Evolutionary conservation across 2,888 invertebrate species (phyloP).

Genomic region (Anthophora plumipes): DNA sequence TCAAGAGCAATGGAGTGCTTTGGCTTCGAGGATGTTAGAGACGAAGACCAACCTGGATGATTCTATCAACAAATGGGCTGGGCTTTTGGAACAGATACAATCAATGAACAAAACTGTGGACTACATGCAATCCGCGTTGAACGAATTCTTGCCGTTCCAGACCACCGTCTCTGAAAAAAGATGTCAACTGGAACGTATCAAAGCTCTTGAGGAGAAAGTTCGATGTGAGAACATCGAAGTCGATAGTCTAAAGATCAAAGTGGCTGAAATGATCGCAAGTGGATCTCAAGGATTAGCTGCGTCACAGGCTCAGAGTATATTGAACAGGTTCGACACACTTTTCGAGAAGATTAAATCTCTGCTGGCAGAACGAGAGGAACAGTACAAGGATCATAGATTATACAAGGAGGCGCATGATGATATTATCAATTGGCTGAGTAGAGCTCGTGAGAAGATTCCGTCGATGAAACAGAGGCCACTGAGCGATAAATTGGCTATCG

Average conservation of each 20-base stretch:
- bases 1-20: slow-evolving; percentile 95
- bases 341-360: slow-evolving; percentile 90
- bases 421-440: slow-evolving; percentile 93
- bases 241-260: slow-evolving; percentile 93
- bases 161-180: slow-evolving; percentile 94
- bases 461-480: slow-evolving; percentile 93
- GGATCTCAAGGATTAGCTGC: slow-evolving; percentile 94
- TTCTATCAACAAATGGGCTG: slow-evolving; percentile 96
- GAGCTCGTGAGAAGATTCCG: slow-evolving; percentile 95
- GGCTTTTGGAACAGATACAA: slow-evolving; percentile 94
- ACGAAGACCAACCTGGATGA: slow-evolving; percentile 95
- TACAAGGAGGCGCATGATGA: slow-evolving; percentile 97
- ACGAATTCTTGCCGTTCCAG: slow-evolving; percentile 91
- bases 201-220: slow-evolving; percentile 94
- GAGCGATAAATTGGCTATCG: slow-evolving; percentile 94
- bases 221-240: slow-evolving; percentile 96
- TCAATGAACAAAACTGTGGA: slow-evolving; percentile 93
- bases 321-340: slow-evolving; percentile 93
- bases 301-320: slow-evolving; percentile 93
- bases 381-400: slow-evolving; percentile 93
- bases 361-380: slow-evolving; percentile 92
- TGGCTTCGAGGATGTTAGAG: slow-evolving; percentile 95
- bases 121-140: slow-evolving; percentile 90
- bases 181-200: slow-evolving; percentile 93
- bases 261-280: slow-evolving; percentile 93